Percentiles rank a stretch among this genome's conserved stretches.
These are phyloP conservation scores for Rousettus leschenaultii DNA, from an alignment of 2,113 vertebrate species.

Conservation along the genomic window DNA sequence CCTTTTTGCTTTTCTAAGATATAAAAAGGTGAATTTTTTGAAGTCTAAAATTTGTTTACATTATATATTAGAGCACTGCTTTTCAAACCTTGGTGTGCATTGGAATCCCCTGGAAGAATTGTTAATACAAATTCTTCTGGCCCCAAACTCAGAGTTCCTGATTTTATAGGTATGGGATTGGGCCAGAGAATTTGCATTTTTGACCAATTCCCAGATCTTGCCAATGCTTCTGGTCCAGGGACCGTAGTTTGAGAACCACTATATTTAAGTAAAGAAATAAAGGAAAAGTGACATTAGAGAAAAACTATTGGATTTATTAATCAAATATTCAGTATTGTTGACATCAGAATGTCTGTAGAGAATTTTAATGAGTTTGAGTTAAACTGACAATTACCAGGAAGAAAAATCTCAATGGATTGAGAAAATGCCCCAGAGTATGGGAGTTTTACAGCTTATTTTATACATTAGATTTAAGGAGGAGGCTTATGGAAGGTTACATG, in stretches of 20 bases:
- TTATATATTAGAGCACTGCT: neutral
- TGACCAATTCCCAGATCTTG: neutral
- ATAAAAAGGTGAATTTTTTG: neutral
- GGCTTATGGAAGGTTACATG: no score
- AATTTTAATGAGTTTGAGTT: no score
- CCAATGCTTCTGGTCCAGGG: neutral
- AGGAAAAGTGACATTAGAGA: neutral
- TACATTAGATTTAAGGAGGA: no score
- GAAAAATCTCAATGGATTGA: no score
- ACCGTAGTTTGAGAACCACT: neutral
- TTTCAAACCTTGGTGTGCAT: neutral
- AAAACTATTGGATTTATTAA: neutral
- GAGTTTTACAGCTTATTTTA: no score
- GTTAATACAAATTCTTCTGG: neutral
- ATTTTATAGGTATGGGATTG: neutral
- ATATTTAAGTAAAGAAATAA: neutral
- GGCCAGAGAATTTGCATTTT: neutral
- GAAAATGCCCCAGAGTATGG: no score
- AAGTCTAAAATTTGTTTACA: neutral
- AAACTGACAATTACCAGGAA: no score
- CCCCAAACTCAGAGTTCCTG: neutral
- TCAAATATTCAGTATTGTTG: neutral
- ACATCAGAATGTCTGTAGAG: neutral
- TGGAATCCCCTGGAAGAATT: neutral
- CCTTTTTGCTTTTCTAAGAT: conserved; percentile 22